Evolutionary conservation across 2,888 invertebrate species (phyloP).

Genomic region (Heliconius charithonia): DNA sequence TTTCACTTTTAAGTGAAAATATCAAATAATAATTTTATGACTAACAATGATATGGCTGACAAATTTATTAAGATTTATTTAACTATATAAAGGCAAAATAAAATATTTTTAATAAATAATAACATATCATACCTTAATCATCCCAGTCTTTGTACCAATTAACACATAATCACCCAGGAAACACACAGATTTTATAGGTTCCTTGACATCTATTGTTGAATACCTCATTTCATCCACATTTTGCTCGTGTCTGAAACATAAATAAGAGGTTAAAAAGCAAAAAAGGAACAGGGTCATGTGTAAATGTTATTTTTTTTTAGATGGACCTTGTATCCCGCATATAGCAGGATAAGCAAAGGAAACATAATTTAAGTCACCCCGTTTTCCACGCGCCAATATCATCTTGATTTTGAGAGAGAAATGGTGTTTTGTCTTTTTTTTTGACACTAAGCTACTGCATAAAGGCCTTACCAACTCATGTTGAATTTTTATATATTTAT

Average conservation of each 20-base stretch:
- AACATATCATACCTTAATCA: slow-evolving; percentile 72
- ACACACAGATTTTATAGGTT: slow-evolving; percentile 82
- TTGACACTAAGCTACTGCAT: no score
- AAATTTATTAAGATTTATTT: no score
- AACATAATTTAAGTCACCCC: not conserved
- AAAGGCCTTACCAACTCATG: no score
- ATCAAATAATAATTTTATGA: no score
- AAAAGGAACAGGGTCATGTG: not conserved
- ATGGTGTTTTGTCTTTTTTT: no score
- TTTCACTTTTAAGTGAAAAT: no score
- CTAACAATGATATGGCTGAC: no score
- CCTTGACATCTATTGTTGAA: slow-evolving; percentile 82
- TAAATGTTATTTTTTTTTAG: not conserved
- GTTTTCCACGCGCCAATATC: not conserved
- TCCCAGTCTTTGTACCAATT: slow-evolving; percentile 69
- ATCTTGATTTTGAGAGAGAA: no score
- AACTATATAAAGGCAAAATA: no score
- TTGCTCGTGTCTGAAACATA: slow-evolving; percentile 69
- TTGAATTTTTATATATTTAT: no score
- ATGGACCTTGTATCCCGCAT: not conserved
- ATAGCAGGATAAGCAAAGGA: not conserved
- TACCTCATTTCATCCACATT: slow-evolving; percentile 77
- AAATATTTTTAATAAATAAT: no score
- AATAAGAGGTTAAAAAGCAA: slow-evolving; percentile 12
- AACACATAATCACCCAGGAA: slow-evolving; percentile 79